A percentile compares a stretch with the other conserved stretches of the same genome.
Conservation (phyloP, 2,113 vertebrate species). For the Riparia riparia region DNA sequence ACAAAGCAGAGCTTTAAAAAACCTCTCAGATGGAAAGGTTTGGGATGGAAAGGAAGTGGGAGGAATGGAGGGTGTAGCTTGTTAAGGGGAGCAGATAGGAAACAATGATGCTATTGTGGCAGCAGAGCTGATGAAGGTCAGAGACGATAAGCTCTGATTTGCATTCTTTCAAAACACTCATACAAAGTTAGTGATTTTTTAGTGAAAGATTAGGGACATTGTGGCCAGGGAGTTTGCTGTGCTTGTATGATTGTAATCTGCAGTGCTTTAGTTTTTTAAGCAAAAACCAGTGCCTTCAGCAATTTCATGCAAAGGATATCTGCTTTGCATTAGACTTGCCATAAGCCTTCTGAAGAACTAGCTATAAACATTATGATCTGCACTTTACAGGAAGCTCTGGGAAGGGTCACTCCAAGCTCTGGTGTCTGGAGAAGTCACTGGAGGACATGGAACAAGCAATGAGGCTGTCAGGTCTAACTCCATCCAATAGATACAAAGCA, state of each 20-base stretch:
- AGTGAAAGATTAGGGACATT: not conserved
- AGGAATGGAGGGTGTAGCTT: not conserved
- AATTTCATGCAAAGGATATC: not conserved
- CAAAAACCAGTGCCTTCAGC: not conserved
- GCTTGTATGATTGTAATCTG: not conserved
- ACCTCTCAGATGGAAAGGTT: not conserved
- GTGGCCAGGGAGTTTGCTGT: not conserved
- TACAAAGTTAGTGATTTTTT: not conserved
- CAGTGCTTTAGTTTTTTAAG: not conserved
- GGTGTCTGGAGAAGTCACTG: not conserved
- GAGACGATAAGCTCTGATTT: conserved; percentile 24
- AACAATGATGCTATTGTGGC: conserved; percentile 40
- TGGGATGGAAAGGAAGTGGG: conserved; percentile 8
- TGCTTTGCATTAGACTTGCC: conserved; percentile 17
- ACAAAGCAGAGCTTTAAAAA: conserved; percentile 39
- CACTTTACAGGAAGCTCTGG: not conserved
- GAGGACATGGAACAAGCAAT: not conserved
- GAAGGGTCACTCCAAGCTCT: not conserved
- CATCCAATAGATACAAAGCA: not conserved
- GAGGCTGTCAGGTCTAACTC: not conserved
- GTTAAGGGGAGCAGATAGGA: not conserved
- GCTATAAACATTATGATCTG: not conserved
- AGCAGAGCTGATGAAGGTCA: not conserved
- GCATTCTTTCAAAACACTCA: not conserved
- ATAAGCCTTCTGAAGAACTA: not conserved